Conservation (phyloP, 2,888 invertebrate species). For the Abscondita cerata region DNA sequence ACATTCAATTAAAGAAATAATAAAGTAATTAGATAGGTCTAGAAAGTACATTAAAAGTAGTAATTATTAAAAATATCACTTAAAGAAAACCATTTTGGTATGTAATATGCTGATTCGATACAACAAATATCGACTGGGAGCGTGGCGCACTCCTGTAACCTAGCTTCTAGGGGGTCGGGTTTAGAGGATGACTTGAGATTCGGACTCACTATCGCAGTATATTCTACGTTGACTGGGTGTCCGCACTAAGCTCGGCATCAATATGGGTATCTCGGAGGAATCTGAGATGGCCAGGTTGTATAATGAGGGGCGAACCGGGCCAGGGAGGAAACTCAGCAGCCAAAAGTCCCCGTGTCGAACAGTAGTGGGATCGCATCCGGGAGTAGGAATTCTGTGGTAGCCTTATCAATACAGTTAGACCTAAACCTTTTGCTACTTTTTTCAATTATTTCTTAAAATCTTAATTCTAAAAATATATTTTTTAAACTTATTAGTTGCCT, state of each 20-base stretch:
- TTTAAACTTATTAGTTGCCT: too few relatives aligned
- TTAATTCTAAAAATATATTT: too few relatives aligned
- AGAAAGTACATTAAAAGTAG: too few relatives aligned
- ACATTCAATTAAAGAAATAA: too few relatives aligned
- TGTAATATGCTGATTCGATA: too few relatives aligned
- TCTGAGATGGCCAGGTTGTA: slow-evolving; percentile 84
- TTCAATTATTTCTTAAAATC: too few relatives aligned
- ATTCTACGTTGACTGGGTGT: slow-evolving; percentile 88
- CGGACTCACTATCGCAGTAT: slow-evolving; percentile 74
- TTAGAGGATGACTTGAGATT: slow-evolving; percentile 91
- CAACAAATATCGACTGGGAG: too few relatives aligned
- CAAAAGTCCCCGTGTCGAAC: slow-evolving; percentile 98
- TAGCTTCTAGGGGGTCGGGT: slow-evolving; percentile 93
- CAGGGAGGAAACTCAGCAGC: slow-evolving; percentile 99
- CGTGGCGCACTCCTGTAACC: too few relatives aligned
- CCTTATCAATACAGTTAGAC: slow-evolving; percentile 83
- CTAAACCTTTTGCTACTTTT: slow-evolving; percentile 65
- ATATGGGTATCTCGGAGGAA: slow-evolving; percentile 92
- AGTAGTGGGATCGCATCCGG: slow-evolving; percentile 99
- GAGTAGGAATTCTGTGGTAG: slow-evolving; percentile 90
- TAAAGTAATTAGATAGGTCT: too few relatives aligned
- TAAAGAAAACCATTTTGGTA: too few relatives aligned
- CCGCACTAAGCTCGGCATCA: slow-evolving; percentile 97
- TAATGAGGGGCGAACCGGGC: slow-evolving; percentile 98
- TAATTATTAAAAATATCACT: too few relatives aligned